Evolutionary conservation across 2,113 vertebrate species (phyloP).

Genomic region (Sakesphorus luctuosus): DNA sequence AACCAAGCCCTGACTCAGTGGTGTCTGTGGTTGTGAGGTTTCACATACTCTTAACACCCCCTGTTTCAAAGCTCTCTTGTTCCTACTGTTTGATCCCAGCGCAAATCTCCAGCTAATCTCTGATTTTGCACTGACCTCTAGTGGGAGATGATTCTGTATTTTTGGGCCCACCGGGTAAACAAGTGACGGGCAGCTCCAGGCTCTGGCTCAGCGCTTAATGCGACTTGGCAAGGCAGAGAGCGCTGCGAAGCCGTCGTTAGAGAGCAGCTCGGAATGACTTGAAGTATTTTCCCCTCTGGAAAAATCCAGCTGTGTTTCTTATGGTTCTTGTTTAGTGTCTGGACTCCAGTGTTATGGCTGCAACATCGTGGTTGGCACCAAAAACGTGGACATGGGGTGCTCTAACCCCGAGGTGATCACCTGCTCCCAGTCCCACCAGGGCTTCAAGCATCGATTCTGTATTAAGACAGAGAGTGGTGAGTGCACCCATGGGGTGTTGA

Average conservation of each 20-base stretch:
- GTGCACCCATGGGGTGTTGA: background rate
- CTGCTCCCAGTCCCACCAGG: slow-evolving; percentile 89
- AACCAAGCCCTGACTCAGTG: accelerated
- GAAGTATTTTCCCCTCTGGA: background rate
- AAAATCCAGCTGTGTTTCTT: background rate
- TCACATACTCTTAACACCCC: background rate
- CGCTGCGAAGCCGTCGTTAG: background rate
- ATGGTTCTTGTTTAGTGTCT: slow-evolving; percentile 63
- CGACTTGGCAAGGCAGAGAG: slow-evolving; percentile 22
- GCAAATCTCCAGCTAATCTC: background rate
- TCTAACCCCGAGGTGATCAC: slow-evolving; percentile 88
- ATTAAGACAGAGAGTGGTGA: slow-evolving; percentile 93
- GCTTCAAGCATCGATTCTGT: slow-evolving; percentile 93
- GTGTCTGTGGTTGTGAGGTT: background rate
- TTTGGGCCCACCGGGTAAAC: background rate
- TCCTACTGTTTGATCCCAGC: background rate
- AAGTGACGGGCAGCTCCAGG: background rate
- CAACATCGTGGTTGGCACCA: slow-evolving; percentile 86
- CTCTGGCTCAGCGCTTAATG: background rate
- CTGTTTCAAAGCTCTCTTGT: background rate
- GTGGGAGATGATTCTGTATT: background rate
- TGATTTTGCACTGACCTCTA: slow-evolving; percentile 65
- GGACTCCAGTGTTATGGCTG: slow-evolving; percentile 91
- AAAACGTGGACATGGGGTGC: slow-evolving; percentile 87
- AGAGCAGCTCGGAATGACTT: background rate